Evolutionary conservation across 2,888 invertebrate genomes (phyloP).

Genomic region (Habrosyne pyritoides): DNA sequence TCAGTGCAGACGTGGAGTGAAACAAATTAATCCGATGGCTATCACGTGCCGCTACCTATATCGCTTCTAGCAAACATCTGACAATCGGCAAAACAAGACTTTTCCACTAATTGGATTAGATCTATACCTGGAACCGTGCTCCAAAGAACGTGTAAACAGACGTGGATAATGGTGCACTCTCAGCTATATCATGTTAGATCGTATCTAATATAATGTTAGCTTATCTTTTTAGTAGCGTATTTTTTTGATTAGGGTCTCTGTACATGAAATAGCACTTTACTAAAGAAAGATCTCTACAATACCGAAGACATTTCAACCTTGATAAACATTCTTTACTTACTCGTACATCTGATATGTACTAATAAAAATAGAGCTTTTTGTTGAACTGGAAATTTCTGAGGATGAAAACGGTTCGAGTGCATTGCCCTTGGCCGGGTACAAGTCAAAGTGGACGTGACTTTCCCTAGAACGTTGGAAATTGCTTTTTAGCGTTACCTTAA

Average conservation of each 20-base stretch:
- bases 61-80: neutral
- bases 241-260: neutral
- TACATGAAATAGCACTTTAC: conserved; percentile 5
- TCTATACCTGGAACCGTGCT: neutral
- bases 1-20: conserved; percentile 7
- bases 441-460: conserved; percentile 2
- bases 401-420: neutral
- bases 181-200: neutral
- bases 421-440: neutral
- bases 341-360: conserved; percentile 1
- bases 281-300: neutral
- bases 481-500: neutral
- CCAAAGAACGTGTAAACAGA: neutral
- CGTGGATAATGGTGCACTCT: neutral
- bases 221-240: conserved; percentile 1
- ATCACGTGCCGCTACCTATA: neutral
- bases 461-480: neutral
- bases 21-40: conserved; percentile 13
- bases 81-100: conserved; percentile 3
- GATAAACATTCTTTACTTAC: conserved; percentile 1
- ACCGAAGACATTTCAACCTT: neutral
- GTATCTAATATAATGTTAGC: neutral
- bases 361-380: neutral
- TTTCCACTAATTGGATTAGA: conserved; percentile 12
- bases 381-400: neutral